Percentiles rank a stretch among this genome's conserved stretches.
Conservation (phyloP, 2,113 vertebrate genomes). For the Vidua chalybeata region DNA sequence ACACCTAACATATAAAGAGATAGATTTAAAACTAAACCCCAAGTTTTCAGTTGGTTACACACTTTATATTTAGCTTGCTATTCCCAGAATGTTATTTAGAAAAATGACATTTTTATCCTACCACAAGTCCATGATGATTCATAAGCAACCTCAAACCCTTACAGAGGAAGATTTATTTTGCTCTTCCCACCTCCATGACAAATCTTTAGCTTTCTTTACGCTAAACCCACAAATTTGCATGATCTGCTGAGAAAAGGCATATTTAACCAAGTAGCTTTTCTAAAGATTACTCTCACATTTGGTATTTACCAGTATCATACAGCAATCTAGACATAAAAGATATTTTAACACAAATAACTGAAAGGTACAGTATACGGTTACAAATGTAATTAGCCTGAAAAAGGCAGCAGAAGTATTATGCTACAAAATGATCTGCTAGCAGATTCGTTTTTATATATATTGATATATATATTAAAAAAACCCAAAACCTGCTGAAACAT, state of each 20-base stretch:
- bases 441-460: not conserved
- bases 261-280: not conserved
- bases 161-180: slow-evolving; percentile 48
- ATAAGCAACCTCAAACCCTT: slow-evolving; percentile 28
- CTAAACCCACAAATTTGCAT: not conserved
- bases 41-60: not conserved
- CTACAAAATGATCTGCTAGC: not conserved
- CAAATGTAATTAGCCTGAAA: not conserved
- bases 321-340: not conserved
- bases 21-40: not conserved
- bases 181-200: slow-evolving; percentile 27
- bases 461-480: not conserved
- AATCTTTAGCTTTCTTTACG: slow-evolving; percentile 37
- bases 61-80: not conserved
- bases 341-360: not conserved
- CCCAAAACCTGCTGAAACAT: not conserved
- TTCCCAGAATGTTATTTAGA: not conserved
- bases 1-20: not conserved
- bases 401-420: not conserved
- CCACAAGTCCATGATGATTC: slow-evolving; percentile 38
- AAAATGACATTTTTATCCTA: slow-evolving; percentile 31
- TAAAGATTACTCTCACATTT: not conserved
- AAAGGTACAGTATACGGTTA: not conserved
- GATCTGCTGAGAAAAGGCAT: not conserved
- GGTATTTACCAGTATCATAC: not conserved